Evolutionary conservation across 2,888 invertebrate genomes (phyloP), one percentile per base, ranked within the genome.

Genomic region (Plusia festucae): DNA sequence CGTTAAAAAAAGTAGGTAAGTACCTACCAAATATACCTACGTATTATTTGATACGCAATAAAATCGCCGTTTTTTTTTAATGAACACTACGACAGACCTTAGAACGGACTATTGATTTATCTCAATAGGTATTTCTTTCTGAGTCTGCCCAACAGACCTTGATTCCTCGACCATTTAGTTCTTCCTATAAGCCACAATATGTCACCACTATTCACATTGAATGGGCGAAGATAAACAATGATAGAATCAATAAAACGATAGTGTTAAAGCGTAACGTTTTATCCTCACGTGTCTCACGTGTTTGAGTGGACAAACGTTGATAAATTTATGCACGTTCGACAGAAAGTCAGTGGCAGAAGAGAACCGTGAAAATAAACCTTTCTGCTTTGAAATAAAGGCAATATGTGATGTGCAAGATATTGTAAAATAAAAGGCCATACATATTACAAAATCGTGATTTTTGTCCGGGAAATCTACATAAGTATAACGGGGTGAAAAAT

Each of bases 221-320:
- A 34, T 34, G 34, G 34, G 15, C 34, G 0, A 34, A 34, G 34
- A 34, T 15, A 15, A 40, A 40, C 40, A 40, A 2, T 40, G 40
- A 40, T n/a, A n/a, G 40, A 40, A 40, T 40, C 40, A 40, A 40
- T 40, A 40, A 40, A 40, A 40, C 40, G n/a, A 40, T n/a, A 40
- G 40, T 40, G n/a, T 40, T n/a, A n/a, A 40, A 40, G 40, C 40
- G 40, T 40, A n/a, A 13, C 40, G 40, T n/a, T n/a, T n/a, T 6
- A 40, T 40, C 15, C 15, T n/a, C 40, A 40, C 40, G 40, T 40
- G 40, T 40, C n/a, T 40, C 40, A 40, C 40, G 40, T 40, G 15
- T 40, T n/a, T 40, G 40, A n/a, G 7, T 40, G n/a, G 40, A 40
- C 40, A 40, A 40, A n/a, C 40, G 40, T 15, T 40, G 40, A 40